Percentiles rank a stretch among this genome's conserved stretches.
phyloP scores from a whole-genome alignment of 1,140 invertebrate genomes.

The Drosophila pruinosa region DNA sequence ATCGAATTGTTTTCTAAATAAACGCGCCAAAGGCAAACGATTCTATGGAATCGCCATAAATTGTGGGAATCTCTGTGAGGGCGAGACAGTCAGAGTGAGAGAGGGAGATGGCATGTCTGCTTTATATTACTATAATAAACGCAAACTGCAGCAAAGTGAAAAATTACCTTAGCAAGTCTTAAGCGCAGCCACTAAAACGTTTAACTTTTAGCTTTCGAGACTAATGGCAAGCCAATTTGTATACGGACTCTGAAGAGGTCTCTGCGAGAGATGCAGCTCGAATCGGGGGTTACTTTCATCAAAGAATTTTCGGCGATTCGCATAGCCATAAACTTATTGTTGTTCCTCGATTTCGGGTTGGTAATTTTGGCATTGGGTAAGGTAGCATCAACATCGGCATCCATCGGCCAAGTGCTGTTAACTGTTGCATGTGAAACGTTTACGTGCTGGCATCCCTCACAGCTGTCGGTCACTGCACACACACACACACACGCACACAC shows the following conservation, averaged over 20 bases:
- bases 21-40: conserved; percentile 25
- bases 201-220: conserved; percentile 70
- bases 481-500: too few relatives aligned
- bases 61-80: conserved; percentile 63
- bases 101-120: background rate
- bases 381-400: conserved; percentile 15
- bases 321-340: conserved; percentile 66
- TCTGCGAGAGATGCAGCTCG: conserved; percentile 6
- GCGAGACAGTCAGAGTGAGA: background rate
- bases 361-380: conserved; percentile 53
- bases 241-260: conserved; percentile 48
- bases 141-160: conserved; percentile 54
- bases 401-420: conserved; percentile 31
- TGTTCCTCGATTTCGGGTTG: conserved; percentile 12
- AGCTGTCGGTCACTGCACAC: conserved; percentile 26
- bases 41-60: conserved; percentile 60
- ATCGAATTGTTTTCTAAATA: conserved; percentile 78
- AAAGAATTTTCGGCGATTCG: conserved; percentile 69
- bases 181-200: conserved; percentile 78
- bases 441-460: conserved; percentile 71
- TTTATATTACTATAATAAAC: conserved; percentile 66
- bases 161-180: conserved; percentile 36
- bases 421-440: conserved; percentile 62
- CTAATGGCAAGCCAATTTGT: conserved; percentile 77
- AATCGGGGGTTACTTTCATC: conserved; percentile 51